Conservation (phyloP, 1,140 invertebrate genomes). For the Tetramorium parvispinum region DNA sequence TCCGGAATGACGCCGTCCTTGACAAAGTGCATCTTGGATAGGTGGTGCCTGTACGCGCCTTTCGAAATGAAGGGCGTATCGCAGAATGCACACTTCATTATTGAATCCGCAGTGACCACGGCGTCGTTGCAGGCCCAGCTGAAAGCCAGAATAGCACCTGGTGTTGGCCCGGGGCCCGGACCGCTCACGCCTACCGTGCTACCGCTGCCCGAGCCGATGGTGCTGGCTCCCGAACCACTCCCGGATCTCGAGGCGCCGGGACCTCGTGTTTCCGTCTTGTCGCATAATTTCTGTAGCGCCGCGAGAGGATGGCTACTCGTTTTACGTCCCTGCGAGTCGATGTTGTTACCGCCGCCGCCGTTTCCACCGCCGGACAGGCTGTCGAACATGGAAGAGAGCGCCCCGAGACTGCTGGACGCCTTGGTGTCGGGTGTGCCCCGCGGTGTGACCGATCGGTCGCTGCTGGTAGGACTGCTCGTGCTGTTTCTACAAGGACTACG, state of each 20-base stretch:
- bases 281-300: slow-evolving; percentile 96
- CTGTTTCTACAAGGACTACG: slow-evolving; percentile 88
- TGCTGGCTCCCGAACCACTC: slow-evolving; percentile 19
- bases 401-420: slow-evolving; percentile 91
- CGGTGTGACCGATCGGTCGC: slow-evolving; percentile 91
- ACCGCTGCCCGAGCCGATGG: slow-evolving; percentile 73
- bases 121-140: slow-evolving; percentile 97
- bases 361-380: slow-evolving; percentile 89
- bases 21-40: slow-evolving; percentile 98
- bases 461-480: slow-evolving; percentile 89
- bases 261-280: slow-evolving; percentile 94
- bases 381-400: slow-evolving; percentile 96
- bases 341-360: slow-evolving; percentile 81
- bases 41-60: slow-evolving; percentile 97
- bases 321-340: slow-evolving; percentile 87
- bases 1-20: slow-evolving; percentile 95
- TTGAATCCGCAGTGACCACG: slow-evolving; percentile 93
- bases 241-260: slow-evolving; percentile 70
- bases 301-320: slow-evolving; percentile 94
- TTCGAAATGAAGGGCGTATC: slow-evolving; percentile 98
- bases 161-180: slow-evolving; percentile 86
- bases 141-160: slow-evolving; percentile 94
- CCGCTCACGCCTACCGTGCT: slow-evolving; percentile 73
- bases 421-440: slow-evolving; percentile 90
- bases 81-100: slow-evolving; percentile 98